Base-by-base conservation (phyloP, 2,888 invertebrate genomes). In the Siphonodentalium dalli region DNA sequence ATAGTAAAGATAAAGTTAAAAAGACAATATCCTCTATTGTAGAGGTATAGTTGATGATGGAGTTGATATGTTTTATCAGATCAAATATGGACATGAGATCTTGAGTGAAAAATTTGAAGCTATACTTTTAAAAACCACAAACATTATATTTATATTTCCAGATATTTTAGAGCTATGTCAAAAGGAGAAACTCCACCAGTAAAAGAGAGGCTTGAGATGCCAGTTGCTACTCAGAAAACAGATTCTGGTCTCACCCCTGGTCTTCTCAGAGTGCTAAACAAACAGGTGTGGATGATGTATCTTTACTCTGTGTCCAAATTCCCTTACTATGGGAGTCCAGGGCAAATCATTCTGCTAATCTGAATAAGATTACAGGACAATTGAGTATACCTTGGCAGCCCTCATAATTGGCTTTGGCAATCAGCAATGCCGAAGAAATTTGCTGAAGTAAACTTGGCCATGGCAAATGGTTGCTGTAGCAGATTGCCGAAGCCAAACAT, bases 181-280 rank as follows among this genome's bases (percentile, higher is more conserved):
- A 85, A 90, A 48, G 88, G 89, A 31, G 85, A 89, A n/a, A 86
- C 87, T 0, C 92, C 92, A 0, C 93, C 93, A 0, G 89, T 89
- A 0, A 93, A 93, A 76, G 85, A 89, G 38, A 46, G 87, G 85
- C 65, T 88, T 86, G 24, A 82, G 59, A 79, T 80, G 77, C 79
- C 81, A 40, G 63, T 75, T 24, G 79, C 81, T 21, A 79, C 82
- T 44, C 81, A 82, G 66, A 82, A 82, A 61, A 81, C 78, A 44
- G 87, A 88, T 63, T 88, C 88, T 1, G 90, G 90, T 0, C 83
- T 93, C 0, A 91, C 92, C 0, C 87, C 90, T 7, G 93, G 92
- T 0, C 89, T 91, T 72, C 80, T 93, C 26, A 88, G 88, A 72
- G 88, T 91, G 3, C 81, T 93, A 9, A 86, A 91, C 49, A 86